Base-by-base conservation (phyloP, 2,888 invertebrate genomes). In the Yponomeuta plumbellus region DNA sequence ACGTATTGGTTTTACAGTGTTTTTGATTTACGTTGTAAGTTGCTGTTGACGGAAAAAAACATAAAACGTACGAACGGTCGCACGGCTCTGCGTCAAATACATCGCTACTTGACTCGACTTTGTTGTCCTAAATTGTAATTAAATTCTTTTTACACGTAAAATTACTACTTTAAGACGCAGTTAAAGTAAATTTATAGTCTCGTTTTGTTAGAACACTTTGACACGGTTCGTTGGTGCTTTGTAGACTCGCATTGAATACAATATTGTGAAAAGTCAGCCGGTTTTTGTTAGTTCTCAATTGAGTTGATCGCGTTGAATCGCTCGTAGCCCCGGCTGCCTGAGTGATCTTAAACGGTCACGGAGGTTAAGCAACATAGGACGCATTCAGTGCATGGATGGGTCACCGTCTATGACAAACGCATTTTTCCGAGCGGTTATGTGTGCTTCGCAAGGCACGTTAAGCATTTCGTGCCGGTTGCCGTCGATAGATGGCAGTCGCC, bases 91-190 rank as follows among this genome's bases (percentile, higher is more conserved):
- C 67, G 68, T 69, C 70, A 68, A 69, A 68, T 64, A 70, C 67
- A 68, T 68, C 67, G 67, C 69, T 67, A 61, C 67, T 59, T 57
- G 61, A 69, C 67, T 59, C 61, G 63, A 69, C 69, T 68, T 66
- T 68, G 69, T 70, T 67, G 66, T 67, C 65, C 65, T 67, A 68
- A 66, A 68, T 69, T 70, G 69, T 69, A 68, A 68, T 62, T 66
- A 66, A 66, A 66, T 66, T 66, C 58, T 59, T 59, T 65, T 59
- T 59, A 65, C 65, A 58, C 59, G 34, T n/a, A 22, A 65, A 65
- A 57, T 57, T 65, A 65, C 65, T 65, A 23, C 65, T 65, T 65
- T 65, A 26, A 52, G 23, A 57, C 52, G 26, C 56, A 56, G 57
- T 57, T 65, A 26, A 56, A 65, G 56, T 57, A 20, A 56, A 65